Evolutionary conservation across 2,797 vertebrate species (phyloP).

Genomic region (Perodicticus potto): DNA sequence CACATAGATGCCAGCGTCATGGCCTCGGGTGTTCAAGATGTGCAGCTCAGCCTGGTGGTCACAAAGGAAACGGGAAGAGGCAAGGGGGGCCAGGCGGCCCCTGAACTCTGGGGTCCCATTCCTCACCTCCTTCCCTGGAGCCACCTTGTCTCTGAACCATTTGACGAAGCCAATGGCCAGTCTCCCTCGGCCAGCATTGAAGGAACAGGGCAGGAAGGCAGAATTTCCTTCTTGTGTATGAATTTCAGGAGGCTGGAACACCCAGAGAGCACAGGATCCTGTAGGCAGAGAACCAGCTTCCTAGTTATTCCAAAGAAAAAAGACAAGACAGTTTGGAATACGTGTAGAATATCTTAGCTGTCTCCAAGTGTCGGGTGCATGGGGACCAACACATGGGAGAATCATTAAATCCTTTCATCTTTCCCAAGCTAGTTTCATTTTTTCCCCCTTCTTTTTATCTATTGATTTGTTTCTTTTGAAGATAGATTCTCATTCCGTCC

Average conservation of each 20-base stretch:
- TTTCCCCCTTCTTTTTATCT: no score
- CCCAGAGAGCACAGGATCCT: conserved; percentile 64
- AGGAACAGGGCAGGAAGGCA: conserved; percentile 69
- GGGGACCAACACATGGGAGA: neutral
- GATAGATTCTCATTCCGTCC: no score
- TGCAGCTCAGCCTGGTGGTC: conserved; percentile 67
- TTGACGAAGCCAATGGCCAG: conserved; percentile 58
- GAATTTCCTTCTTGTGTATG: neutral
- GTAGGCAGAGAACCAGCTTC: neutral
- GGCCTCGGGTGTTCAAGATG: neutral
- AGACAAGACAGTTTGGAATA: neutral
- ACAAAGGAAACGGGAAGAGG: conserved; percentile 8
- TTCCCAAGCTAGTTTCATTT: neutral
- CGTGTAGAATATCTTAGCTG: neutral
- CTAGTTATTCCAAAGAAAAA: neutral
- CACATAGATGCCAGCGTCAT: neutral
- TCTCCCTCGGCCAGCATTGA: conserved; percentile 19
- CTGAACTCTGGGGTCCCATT: conserved; percentile 51
- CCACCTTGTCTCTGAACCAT: conserved; percentile 61
- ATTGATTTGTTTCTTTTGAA: no score
- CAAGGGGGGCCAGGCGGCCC: conserved; percentile 45
- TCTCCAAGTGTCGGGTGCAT: no score
- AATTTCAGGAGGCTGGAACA: conserved; percentile 64
- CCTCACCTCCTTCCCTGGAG: conserved; percentile 63
- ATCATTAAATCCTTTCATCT: neutral